Evolutionary conservation across 2,888 invertebrate genomes (phyloP).

Genomic region (Eupithecia inturbata): DNA sequence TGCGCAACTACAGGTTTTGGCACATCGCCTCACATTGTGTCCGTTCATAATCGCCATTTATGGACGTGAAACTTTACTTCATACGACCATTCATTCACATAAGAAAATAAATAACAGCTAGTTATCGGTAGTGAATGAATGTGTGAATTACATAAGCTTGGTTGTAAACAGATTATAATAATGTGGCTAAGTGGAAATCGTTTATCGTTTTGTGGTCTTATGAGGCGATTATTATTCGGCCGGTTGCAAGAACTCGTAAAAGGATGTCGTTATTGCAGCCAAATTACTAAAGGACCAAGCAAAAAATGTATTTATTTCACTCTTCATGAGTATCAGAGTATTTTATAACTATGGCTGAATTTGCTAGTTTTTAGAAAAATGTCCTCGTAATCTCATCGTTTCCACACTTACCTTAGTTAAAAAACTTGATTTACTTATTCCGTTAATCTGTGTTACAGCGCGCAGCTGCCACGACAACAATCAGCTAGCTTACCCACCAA

Average conservation of each 20-base stretch:
- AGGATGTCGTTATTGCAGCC: conserved; percentile 26
- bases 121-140: conserved; percentile 36
- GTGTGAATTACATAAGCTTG: conserved; percentile 38
- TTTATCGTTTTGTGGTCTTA: conserved; percentile 32
- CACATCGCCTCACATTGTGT: conserved; percentile 66
- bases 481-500: conserved; percentile 79
- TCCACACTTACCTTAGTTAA: conserved; percentile 58
- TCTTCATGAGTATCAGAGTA: conserved; percentile 23
- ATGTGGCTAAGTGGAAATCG: conserved; percentile 28
- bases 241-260: conserved; percentile 36
- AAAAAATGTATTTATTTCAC: conserved; percentile 29
- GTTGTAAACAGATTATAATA: conserved; percentile 32
- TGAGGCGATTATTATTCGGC: conserved; percentile 24
- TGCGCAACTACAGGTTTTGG: conserved; percentile 76
- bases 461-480: conserved; percentile 79
- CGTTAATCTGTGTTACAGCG: conserved; percentile 69
- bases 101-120: conserved; percentile 28
- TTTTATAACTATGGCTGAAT: background rate
- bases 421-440: conserved; percentile 67
- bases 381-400: conserved; percentile 56
- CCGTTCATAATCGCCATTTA: conserved; percentile 55
- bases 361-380: background rate
- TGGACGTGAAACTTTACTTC: conserved; percentile 63
- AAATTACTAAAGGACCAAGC: conserved; percentile 30
- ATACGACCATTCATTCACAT: conserved; percentile 31